Base-by-base conservation (phyloP, 92 coral and sea anemone genomes). In the Montipora capitata region DNA sequence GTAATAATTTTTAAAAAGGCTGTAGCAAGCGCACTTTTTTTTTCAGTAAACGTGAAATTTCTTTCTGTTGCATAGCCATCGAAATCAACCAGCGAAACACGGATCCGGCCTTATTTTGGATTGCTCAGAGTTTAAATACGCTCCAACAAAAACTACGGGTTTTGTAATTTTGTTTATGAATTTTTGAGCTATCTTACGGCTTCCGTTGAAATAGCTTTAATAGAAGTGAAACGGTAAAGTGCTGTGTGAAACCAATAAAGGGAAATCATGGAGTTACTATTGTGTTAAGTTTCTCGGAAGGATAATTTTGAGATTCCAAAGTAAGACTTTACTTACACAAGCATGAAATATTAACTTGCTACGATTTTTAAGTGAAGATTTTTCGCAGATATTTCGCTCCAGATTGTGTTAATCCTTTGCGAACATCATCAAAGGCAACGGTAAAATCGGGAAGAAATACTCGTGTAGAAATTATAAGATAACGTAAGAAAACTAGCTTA, bases 391-490 rank as follows among this genome's bases (percentile, higher is more conserved):
- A 43, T 20, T 57, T 83, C 80, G 87, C 87, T 83, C 79, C 87
- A 54, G 87, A 83, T 83, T 59, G 14, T 17, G 5, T 43, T 58
- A 58, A 83, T 83, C 87, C 87, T 83, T 83, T 71, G 87, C 87
- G 87, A 83, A 41, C 11, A 5, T 59, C 77, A 9, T 51, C 12
- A 18, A 8, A 42, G n/a, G 8, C 51, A 80, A 39, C 6, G 27
- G 49, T n/a, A 5, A 38, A 49, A 38, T 11, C 61, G 15, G 0
- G 14, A 8, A 54, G 13, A 3, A 54, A 3, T 54, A 54, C 13
- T 54, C 10, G 41, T 41, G 15, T 77, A 15, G 43, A 51, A 15
- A 40, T 2, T 12, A 6, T 43, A 10, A 72, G 35, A 15, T 44
- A 16, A 16, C 18, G 13, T 13, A 16, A 45, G 2, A 10, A 18